Percentiles rank a stretch among this genome's conserved stretches.
Conservation (phyloP, 2,797 vertebrate genomes). For the Chlorospingus flavigularis region DNA sequence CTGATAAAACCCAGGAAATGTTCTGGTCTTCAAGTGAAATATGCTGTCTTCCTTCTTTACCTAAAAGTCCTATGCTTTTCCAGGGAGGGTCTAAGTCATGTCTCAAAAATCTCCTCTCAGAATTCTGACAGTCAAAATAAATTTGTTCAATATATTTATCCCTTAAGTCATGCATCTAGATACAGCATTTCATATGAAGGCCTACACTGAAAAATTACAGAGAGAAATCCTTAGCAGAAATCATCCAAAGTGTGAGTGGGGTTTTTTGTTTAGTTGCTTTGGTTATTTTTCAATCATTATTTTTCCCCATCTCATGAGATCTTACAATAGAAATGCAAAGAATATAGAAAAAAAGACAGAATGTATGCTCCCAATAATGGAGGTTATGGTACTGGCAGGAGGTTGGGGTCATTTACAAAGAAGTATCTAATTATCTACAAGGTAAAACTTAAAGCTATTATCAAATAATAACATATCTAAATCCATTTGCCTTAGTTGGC, state of each 20-base stretch:
- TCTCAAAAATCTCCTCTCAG: background rate
- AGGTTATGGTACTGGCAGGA: background rate
- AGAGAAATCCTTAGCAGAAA: background rate
- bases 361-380: fast-evolving
- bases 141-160: background rate
- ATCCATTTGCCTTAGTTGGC: background rate
- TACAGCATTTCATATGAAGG: background rate
- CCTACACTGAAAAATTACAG: background rate
- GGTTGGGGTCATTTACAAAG: background rate
- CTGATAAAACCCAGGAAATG: background rate
- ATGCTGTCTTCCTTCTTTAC: background rate
- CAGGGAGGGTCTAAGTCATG: background rate
- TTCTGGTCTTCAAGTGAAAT: background rate
- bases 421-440: background rate
- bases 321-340: background rate
- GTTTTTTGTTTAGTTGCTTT: background rate
- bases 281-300: background rate
- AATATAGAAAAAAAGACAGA: background rate
- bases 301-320: background rate
- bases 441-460: background rate
- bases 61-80: background rate
- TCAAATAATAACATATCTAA: background rate
- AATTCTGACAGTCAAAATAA: background rate
- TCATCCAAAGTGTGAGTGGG: background rate
- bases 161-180: background rate